These are phyloP conservation scores for Tachina grossa DNA, from an alignment of 2,888 invertebrate genomes.

Conservation along the genomic window DNA sequence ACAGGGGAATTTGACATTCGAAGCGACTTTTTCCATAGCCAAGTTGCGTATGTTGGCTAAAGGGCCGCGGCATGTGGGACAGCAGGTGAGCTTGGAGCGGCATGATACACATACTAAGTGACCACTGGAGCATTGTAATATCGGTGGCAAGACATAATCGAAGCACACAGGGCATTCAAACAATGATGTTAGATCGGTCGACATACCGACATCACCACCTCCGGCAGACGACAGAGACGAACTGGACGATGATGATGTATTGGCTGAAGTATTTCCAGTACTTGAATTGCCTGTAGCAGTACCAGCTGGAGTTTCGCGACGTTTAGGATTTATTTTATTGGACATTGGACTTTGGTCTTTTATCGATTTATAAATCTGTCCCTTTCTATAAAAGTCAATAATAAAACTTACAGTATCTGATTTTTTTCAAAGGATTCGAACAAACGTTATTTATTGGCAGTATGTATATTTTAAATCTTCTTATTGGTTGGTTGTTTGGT, in stretches of 20 bases:
- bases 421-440: background rate
- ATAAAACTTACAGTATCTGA: background rate
- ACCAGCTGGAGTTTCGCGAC: constrained; percentile 80
- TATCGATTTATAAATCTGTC: constrained; percentile 14
- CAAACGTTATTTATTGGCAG: constrained; percentile 53
- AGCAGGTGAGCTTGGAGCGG: constrained; percentile 97
- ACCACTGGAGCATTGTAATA: constrained; percentile 99
- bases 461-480: constrained; percentile 10
- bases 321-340: constrained; percentile 83
- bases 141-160: constrained; percentile 99
- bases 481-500: background rate
- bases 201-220: constrained; percentile 85
- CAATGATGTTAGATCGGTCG: constrained; percentile 93
- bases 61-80: constrained; percentile 98
- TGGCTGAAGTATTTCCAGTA: constrained; percentile 79
- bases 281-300: constrained; percentile 76
- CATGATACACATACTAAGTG: constrained; percentile 99
- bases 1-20: constrained; percentile 99
- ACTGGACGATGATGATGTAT: constrained; percentile 83
- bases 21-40: constrained; percentile 99
- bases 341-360: constrained; percentile 78
- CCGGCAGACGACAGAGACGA: constrained; percentile 82
- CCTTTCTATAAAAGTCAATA: background rate
- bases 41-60: constrained; percentile 98
- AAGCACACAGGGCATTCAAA: constrained; percentile 99